These are phyloP conservation scores for Latrodectus elegans DNA, from an alignment of 2,888 invertebrate genomes.

Conservation along the genomic window DNA sequence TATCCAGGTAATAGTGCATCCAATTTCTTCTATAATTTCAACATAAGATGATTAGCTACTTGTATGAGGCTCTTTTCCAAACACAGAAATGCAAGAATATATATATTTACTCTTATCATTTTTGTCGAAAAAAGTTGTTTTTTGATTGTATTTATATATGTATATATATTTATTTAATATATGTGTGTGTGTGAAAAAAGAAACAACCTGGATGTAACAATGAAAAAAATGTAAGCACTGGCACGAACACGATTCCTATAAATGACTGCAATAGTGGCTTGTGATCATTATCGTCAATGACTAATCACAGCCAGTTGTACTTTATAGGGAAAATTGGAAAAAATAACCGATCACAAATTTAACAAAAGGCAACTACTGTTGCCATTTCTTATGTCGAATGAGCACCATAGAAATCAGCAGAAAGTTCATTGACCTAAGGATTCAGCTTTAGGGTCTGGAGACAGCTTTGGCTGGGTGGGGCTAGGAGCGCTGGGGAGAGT, in stretches of 20 bases:
- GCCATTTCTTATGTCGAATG: conserved; percentile 51
- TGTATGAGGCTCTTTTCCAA: not conserved
- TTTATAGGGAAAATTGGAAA: conserved; percentile 63
- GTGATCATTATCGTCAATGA: conserved; percentile 33
- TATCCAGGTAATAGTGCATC: conserved; percentile 30
- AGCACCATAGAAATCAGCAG: conserved; percentile 68
- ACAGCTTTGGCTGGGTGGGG: conserved; percentile 54
- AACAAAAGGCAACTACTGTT: conserved; percentile 43
- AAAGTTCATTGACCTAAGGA: conserved; percentile 59
- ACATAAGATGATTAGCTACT: conserved; percentile 10
- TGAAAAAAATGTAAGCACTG: conserved; percentile 56
- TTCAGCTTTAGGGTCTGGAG: conserved; percentile 38
- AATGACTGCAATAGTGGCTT: conserved; percentile 60
- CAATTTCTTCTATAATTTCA: not conserved
- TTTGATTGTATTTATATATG: not conserved
- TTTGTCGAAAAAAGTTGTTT: not conserved
- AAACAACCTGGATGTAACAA: conserved; percentile 21
- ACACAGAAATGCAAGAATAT: not conserved
- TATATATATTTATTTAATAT: not conserved
- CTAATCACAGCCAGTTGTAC: conserved; percentile 51
- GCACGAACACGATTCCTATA: conserved; percentile 58
- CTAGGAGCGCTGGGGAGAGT: conserved; percentile 14
- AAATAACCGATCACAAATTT: conserved; percentile 60
- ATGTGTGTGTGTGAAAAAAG: conserved; percentile 7
- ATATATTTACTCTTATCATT: not conserved